A percentile compares a stretch with the other conserved stretches of the same genome.
Conservation (phyloP, 2,888 invertebrate genomes). For the Metalampra italica region DNA sequence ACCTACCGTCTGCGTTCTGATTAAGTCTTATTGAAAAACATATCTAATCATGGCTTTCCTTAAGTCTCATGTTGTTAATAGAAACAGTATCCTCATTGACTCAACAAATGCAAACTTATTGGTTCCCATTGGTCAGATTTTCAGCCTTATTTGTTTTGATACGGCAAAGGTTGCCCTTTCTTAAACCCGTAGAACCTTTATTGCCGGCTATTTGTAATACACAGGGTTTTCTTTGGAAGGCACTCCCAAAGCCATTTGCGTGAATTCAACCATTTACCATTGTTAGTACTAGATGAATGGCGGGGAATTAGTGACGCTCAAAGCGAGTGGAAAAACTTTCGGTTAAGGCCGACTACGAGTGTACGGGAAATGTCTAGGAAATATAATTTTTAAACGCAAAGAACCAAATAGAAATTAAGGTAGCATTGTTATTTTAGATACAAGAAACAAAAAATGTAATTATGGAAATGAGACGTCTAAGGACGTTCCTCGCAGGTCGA, state of each 20-base stretch:
- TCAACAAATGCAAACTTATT: not conserved
- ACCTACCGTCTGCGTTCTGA: too few species aligned
- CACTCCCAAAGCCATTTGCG: constrained; percentile 36
- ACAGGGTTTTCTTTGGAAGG: constrained; percentile 34
- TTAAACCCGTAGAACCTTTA: constrained; percentile 30
- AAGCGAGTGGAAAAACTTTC: not conserved
- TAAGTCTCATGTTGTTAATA: too few species aligned
- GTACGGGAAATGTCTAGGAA: not conserved
- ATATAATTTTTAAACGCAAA: not conserved
- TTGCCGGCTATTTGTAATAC: constrained; percentile 39
- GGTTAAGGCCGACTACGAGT: not conserved
- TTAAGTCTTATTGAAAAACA: too few species aligned
- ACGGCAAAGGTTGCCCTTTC: constrained; percentile 23
- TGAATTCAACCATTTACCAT: constrained; percentile 40
- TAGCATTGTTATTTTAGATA: not conserved
- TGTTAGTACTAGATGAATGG: constrained; percentile 36
- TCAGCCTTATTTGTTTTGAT: constrained; percentile 11
- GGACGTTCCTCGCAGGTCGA: not conserved
- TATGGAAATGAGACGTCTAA: constrained; percentile 2
- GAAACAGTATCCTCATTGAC: too few species aligned
- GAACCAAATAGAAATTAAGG: not conserved
- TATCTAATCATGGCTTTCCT: too few species aligned
- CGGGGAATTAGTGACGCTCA: constrained; percentile 30
- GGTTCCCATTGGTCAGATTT: constrained; percentile 3
- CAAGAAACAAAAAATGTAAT: constrained; percentile 2